Evolutionary conservation across 2,113 vertebrate species (phyloP).

Genomic region (Cisticola juncidis): DNA sequence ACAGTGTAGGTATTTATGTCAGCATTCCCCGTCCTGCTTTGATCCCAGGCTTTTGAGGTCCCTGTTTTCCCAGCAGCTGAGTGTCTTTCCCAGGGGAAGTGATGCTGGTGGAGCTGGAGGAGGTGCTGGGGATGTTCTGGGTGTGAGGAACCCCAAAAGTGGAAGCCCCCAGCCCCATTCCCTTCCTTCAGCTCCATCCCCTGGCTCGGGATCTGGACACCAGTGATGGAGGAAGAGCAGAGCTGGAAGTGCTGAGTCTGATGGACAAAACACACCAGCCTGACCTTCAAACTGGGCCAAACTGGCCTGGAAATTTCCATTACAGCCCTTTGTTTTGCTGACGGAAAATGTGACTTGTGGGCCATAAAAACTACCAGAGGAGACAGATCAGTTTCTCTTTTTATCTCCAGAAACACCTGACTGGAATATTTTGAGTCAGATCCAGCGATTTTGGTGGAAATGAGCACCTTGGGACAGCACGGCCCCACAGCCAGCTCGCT

Average conservation of each 20-base stretch:
- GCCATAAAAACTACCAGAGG: background rate
- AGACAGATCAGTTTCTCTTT: slow-evolving; percentile 36
- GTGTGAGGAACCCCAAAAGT: background rate
- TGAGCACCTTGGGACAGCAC: background rate
- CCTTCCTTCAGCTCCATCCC: background rate
- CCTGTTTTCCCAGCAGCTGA: background rate
- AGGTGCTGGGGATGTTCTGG: background rate
- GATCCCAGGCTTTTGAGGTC: background rate
- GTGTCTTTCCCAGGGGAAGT: background rate
- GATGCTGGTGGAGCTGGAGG: background rate
- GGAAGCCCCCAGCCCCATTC: background rate
- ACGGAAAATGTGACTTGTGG: slow-evolving; percentile 15
- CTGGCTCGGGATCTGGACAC: background rate
- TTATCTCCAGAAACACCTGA: slow-evolving; percentile 38
- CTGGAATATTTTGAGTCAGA: slow-evolving; percentile 26
- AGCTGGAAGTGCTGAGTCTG: background rate
- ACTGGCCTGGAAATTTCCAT: slow-evolving; percentile 48
- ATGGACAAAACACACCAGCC: slow-evolving; percentile 30
- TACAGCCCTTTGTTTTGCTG: slow-evolving; percentile 36
- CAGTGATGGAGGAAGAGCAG: background rate
- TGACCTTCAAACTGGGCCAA: slow-evolving; percentile 33
- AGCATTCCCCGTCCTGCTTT: background rate
- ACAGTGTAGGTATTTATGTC: background rate
- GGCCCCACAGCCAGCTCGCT: background rate
- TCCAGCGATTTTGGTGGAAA: background rate